Conservation (phyloP, 2,113 vertebrate species). For the Scomber scombrus region DNA sequence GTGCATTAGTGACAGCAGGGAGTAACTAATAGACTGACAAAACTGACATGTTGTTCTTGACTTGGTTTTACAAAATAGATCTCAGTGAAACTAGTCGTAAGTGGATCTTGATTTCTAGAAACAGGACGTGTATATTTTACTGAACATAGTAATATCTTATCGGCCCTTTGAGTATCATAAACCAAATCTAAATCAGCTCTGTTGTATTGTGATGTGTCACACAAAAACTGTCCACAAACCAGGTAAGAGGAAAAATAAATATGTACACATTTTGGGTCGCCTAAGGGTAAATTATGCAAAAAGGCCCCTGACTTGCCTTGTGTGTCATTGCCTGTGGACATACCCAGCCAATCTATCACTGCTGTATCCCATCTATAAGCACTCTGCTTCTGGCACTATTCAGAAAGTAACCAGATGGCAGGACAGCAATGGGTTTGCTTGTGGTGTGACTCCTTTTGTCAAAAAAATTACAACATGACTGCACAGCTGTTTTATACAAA, state of each 20-base stretch:
- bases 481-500: constrained; percentile 1
- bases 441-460: constrained; percentile 17
- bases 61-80: too few relatives aligned
- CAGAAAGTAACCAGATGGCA: constrained; percentile 44
- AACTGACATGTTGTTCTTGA: too few relatives aligned
- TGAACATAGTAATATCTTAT: too few relatives aligned
- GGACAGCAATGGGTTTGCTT: not conserved
- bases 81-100: too few relatives aligned
- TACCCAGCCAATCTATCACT: not conserved
- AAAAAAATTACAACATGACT: constrained; percentile 6
- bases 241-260: not conserved
- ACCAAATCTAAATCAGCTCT: too few relatives aligned
- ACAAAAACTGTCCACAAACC: not conserved
- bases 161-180: too few relatives aligned
- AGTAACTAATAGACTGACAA: too few relatives aligned
- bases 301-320: not conserved
- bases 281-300: not conserved
- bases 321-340: not conserved
- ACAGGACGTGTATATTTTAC: too few relatives aligned
- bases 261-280: not conserved
- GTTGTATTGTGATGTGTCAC: not conserved
- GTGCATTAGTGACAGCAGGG: too few relatives aligned
- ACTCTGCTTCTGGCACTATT: constrained; percentile 20
- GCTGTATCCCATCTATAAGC: constrained; percentile 23
- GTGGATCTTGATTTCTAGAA: too few relatives aligned